Evolutionary conservation across 2,888 invertebrate genomes (phyloP).

Genomic region (Dynastes maya): DNA sequence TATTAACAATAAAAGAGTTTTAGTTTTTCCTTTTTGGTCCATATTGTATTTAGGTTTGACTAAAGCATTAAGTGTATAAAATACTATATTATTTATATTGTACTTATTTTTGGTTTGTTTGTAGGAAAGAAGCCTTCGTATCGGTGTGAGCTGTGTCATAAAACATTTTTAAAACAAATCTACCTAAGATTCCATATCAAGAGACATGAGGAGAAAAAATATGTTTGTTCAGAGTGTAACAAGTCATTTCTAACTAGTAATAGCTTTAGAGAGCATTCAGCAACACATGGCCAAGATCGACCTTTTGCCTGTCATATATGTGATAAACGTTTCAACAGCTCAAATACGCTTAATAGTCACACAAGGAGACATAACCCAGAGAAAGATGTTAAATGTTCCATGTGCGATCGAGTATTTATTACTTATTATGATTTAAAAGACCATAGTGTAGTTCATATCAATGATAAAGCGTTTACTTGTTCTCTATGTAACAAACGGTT

Average conservation of each 20-base stretch:
- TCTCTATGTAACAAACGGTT: conserved; percentile 63
- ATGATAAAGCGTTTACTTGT: conserved; percentile 12
- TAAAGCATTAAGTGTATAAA: too few relatives aligned
- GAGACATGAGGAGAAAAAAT: conserved; percentile 55
- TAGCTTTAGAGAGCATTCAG: conserved; percentile 6
- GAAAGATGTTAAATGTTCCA: conserved; percentile 16
- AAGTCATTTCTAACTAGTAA: conserved; percentile 56
- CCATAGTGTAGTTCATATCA: conserved; percentile 8
- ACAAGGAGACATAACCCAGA: conserved; percentile 8
- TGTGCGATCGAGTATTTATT: conserved; percentile 51
- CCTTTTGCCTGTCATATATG: conserved; percentile 8
- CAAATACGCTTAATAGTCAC: not conserved
- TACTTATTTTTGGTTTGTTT: not conserved
- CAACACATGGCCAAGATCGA: conserved; percentile 3
- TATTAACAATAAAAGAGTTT: too few relatives aligned
- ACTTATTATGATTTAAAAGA: conserved; percentile 59
- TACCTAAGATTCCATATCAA: conserved; percentile 4
- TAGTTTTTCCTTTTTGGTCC: too few relatives aligned
- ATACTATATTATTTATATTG: too few relatives aligned
- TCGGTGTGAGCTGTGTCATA: conserved; percentile 69
- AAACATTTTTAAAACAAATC: conserved; percentile 57
- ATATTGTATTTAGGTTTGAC: too few relatives aligned
- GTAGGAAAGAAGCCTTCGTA: conserved; percentile 68
- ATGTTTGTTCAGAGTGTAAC: conserved; percentile 61
- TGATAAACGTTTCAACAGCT: conserved; percentile 10